Evolutionary conservation across 2,113 vertebrate genomes (phyloP), one percentile per base, ranked within the genome.

Genomic region (Cercopithecus mona): DNA sequence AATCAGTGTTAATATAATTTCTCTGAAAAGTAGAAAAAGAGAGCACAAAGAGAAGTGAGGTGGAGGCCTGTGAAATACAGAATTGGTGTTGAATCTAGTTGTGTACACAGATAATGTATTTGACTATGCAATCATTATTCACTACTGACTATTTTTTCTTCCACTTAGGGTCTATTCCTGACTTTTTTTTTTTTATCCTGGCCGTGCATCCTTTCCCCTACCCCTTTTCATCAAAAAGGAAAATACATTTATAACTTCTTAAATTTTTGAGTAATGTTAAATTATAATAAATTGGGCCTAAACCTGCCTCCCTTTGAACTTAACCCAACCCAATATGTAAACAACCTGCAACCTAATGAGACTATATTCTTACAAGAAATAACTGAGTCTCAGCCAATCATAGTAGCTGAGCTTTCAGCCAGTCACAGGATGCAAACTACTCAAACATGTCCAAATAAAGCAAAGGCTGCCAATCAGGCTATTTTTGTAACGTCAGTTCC

Each of bases 51-150:
- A 16, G 35, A 52, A 17, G 30, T 64, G 17, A 82, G 38, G 57
- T 0, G 2, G 23, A 22, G 4, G 2, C 5, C 10, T 92, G 45
- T 32, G 25, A 45, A 72, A 76, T 11, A 68, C 4, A 7, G 55
- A 93, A 0, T 25, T 7, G 43, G 12, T 80, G 38, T 35, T 50
- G 35, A 76, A 66, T 43, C 25, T 57, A 13, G 55, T 90, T 59
- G n/a, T 93, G 18, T n/a, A 3, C 16, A 43, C 0, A 30, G 20
- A 52, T 78, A 72, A 94, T 68, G 40, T 64, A 11, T 93, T 80
- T 83, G 35, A 86, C 48, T 23, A 20, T 57, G 8, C 68, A 61
- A 57, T 59, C 8, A 90, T 40, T 93, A 68, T 55, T 90, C 20
- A 75, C 8, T 1, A 48, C 5, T 45, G 12, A 32, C 57, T 17